Percentiles rank a stretch among this genome's conserved stretches.
phyloP scores from a whole-genome alignment of 2,113 vertebrate genomes.

The Rhinoderma darwinii region DNA sequence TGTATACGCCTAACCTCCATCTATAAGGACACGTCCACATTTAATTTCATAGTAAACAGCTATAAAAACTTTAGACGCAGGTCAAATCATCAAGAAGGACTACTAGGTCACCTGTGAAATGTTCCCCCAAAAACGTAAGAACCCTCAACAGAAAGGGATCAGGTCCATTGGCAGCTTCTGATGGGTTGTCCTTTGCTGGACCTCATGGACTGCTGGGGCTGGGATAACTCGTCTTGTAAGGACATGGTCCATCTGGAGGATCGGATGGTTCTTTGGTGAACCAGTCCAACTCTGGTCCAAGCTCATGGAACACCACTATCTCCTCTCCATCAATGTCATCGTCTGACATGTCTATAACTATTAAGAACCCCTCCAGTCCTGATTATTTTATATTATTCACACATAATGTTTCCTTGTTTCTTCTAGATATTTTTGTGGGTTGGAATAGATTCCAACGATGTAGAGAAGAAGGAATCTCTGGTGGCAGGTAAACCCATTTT shows the following conservation, averaged over 20 bases:
- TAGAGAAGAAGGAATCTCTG: conserved; percentile 81
- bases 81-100: no score
- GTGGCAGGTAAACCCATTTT: conserved; percentile 78
- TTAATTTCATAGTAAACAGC: no score
- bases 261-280: background rate
- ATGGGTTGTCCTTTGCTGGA: background rate
- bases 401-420: background rate
- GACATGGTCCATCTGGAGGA: background rate
- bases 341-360: background rate
- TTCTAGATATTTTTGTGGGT: conserved; percentile 90
- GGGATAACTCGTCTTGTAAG: background rate
- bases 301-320: background rate
- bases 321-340: background rate
- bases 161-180: no score
- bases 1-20: no score
- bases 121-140: no score
- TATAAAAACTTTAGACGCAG: no score
- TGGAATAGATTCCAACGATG: conserved; percentile 88
- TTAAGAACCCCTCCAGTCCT: background rate
- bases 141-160: no score
- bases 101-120: no score
- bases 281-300: background rate
- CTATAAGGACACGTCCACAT: no score
- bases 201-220: background rate
- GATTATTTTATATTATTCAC: background rate